Evolutionary conservation across 2,113 vertebrate species (phyloP).

Genomic region (Forbesichthys papilliferus): DNA sequence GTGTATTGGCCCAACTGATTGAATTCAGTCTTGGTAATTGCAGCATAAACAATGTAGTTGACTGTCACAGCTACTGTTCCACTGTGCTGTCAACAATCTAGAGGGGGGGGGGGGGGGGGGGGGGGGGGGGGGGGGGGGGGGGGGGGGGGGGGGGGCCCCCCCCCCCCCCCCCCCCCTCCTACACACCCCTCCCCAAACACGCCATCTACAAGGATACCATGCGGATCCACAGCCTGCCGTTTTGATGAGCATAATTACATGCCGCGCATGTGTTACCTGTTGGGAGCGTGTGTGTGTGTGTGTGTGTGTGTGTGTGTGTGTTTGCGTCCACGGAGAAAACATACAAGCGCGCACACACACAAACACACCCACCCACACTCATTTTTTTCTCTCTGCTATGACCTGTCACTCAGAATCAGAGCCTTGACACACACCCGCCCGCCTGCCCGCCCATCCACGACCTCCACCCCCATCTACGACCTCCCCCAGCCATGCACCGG

Average conservation of each 20-base stretch:
- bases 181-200: slow-evolving; percentile 31
- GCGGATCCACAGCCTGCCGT: slow-evolving; percentile 69
- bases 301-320: no score
- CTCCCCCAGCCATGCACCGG: slow-evolving; percentile 10
- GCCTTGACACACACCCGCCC: slow-evolving; percentile 6
- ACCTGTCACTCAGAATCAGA: slow-evolving; percentile 72
- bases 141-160: no score
- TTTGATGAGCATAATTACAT: slow-evolving; percentile 80
- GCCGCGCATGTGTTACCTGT: slow-evolving; percentile 76
- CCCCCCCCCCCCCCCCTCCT: slow-evolving; percentile 32
- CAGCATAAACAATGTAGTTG: slow-evolving; percentile 76
- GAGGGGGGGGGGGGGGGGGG: no score
- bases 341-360: background rate
- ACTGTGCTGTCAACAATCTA: slow-evolving; percentile 74
- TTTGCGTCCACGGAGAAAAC: background rate
- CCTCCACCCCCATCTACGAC: background rate
- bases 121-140: no score
- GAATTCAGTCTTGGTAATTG: slow-evolving; percentile 77
- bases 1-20: slow-evolving; percentile 75
- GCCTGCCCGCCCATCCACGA: no score
- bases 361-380: slow-evolving; percentile 16
- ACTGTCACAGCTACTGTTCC: slow-evolving; percentile 71
- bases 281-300: slow-evolving; percentile 16
- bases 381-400: slow-evolving; percentile 52
- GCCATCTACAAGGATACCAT: slow-evolving; percentile 61